These are phyloP conservation scores for Sphecodes monilicornis DNA, from an alignment of 2,888 invertebrate genomes.

Conservation along the genomic window DNA sequence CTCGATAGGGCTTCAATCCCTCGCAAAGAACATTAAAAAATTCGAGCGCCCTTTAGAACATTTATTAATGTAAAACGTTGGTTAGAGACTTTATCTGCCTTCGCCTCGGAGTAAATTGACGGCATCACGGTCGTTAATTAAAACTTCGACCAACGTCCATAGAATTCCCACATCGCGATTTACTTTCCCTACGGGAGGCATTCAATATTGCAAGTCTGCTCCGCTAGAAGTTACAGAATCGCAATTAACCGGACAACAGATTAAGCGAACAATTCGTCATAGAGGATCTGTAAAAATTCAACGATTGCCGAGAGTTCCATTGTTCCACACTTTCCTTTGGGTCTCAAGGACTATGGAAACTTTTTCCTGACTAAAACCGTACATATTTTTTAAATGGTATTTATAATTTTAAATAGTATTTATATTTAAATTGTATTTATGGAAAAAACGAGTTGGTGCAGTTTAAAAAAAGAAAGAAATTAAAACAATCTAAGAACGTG, in stretches of 20 bases:
- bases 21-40: constrained; percentile 12
- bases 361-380: no score
- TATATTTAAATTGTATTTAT: no score
- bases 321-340: neutral
- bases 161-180: neutral
- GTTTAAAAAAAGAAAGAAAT: no score
- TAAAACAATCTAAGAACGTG: no score
- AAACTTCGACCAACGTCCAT: neutral
- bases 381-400: no score
- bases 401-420: no score
- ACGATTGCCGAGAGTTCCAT: neutral
- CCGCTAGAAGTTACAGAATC: neutral
- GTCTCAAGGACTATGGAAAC: neutral
- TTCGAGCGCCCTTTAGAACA: neutral
- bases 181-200: neutral
- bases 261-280: neutral
- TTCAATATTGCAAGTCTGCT: neutral
- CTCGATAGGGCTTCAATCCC: neutral
- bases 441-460: no score
- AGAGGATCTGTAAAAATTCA: no score
- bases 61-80: neutral
- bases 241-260: neutral
- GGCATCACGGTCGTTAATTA: neutral
- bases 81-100: neutral
- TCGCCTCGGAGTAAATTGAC: neutral